Conservation (phyloP, 2,888 invertebrate species). For the Nemoura dubitans region DNA sequence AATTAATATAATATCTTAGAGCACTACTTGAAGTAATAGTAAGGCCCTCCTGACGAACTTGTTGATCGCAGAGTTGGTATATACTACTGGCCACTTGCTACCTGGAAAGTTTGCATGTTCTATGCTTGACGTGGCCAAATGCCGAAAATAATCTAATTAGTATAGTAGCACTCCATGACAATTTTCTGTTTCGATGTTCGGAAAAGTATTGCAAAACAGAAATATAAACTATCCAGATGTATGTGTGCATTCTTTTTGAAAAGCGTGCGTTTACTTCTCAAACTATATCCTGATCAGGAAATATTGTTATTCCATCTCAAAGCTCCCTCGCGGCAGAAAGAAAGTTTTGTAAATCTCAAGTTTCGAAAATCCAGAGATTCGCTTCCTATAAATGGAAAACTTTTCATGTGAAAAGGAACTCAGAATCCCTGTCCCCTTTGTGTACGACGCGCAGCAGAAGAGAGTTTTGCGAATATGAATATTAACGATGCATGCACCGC, state of each 20-base stretch:
- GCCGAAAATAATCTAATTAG: not conserved
- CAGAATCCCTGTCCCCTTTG: not conserved
- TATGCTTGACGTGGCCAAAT: not conserved
- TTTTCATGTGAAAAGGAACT: not conserved
- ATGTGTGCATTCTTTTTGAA: not conserved
- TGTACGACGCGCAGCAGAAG: not conserved
- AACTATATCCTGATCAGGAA: not conserved
- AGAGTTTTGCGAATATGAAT: not conserved
- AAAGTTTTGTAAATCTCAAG: not conserved
- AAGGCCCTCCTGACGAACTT: too few species aligned
- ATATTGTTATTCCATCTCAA: not conserved
- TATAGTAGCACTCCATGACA: too few species aligned
- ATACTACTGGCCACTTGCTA: not conserved
- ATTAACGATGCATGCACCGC: not conserved
- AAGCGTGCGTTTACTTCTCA: not conserved
- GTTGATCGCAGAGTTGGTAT: not conserved
- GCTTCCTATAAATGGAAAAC: constrained; percentile 3
- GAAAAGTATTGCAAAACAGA: not conserved
- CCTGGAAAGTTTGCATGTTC: not conserved
- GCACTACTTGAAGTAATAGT: too few species aligned
- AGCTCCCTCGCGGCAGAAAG: not conserved
- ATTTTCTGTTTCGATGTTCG: too few species aligned
- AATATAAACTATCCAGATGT: not conserved
- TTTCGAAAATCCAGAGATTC: not conserved
- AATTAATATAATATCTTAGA: constrained; percentile 12